Conservation (phyloP, 2,888 invertebrate genomes). For the Apamea monoglypha region DNA sequence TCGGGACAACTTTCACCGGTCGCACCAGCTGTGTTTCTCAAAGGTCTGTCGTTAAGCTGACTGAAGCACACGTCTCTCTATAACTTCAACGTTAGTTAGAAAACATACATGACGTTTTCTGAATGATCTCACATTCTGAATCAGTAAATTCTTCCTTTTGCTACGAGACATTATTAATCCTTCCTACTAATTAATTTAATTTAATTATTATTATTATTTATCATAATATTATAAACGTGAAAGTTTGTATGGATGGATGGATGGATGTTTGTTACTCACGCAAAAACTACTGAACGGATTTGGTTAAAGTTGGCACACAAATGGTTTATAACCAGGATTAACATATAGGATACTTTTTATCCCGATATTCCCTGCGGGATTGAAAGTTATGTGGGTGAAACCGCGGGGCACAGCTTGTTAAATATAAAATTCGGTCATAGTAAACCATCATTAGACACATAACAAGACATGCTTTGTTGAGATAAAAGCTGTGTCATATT, state of each 20-base stretch:
- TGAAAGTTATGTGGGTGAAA: no score
- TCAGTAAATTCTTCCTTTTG: constrained; percentile 9
- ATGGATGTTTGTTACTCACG: no score
- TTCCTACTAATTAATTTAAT: no score
- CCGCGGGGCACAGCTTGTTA: no score
- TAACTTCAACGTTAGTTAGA: background rate
- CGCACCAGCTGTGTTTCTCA: constrained; percentile 14
- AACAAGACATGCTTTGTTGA: background rate
- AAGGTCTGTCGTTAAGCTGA: constrained; percentile 6
- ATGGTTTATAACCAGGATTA: no score
- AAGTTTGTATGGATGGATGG: no score
- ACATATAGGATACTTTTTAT: no score
- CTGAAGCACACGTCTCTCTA: background rate
- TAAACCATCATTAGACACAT: background rate
- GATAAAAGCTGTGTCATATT: background rate
- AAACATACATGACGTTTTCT: background rate
- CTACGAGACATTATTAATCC: background rate
- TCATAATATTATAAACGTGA: no score
- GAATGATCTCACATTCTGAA: constrained; percentile 20
- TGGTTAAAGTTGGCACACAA: no score
- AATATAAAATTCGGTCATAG: background rate
- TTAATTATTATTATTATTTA: no score
- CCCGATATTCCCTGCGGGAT: no score
- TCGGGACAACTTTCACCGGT: constrained; percentile 38
- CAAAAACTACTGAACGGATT: no score